phyloP scores from a whole-genome alignment of 2,113 vertebrate genomes.

The Porphyrio hochstetteri region DNA sequence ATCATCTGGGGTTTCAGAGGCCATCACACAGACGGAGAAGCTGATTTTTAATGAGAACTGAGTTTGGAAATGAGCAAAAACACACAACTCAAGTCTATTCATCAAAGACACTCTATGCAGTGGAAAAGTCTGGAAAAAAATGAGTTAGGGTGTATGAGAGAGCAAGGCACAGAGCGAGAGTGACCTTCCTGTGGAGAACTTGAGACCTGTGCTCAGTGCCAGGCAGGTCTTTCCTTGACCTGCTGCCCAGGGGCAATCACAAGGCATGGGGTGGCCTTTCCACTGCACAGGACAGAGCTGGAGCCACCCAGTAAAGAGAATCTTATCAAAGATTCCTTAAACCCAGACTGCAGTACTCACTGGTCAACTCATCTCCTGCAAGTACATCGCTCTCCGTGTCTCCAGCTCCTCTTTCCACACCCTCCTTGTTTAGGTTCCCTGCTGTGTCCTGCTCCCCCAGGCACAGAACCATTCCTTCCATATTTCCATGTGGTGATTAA shows the following conservation, averaged over 20 bases:
- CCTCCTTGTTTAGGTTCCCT: too few species aligned
- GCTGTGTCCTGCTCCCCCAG: neutral
- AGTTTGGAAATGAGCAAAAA: neutral
- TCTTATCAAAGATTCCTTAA: neutral
- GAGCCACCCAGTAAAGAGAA: neutral
- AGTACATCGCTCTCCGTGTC: neutral
- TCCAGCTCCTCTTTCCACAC: neutral
- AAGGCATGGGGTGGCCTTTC: neutral
- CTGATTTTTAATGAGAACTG: neutral
- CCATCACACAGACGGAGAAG: neutral
- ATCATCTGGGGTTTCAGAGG: slow-evolving; percentile 5
- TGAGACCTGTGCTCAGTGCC: neutral
- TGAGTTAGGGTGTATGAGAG: neutral
- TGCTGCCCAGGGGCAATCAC: neutral
- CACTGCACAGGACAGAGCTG: neutral
- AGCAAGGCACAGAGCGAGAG: neutral
- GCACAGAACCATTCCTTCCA: neutral
- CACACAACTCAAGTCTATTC: neutral
- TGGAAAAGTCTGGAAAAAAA: neutral
- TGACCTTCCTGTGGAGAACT: neutral
- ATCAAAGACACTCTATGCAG: neutral
- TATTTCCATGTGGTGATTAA: fast-evolving
- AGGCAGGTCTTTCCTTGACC: neutral
- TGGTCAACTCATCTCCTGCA: neutral
- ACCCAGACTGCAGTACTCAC: neutral